These are phyloP conservation scores for Thalassarche chlororhynchos DNA, from an alignment of 2,113 vertebrate genomes.

Conservation along the genomic window DNA sequence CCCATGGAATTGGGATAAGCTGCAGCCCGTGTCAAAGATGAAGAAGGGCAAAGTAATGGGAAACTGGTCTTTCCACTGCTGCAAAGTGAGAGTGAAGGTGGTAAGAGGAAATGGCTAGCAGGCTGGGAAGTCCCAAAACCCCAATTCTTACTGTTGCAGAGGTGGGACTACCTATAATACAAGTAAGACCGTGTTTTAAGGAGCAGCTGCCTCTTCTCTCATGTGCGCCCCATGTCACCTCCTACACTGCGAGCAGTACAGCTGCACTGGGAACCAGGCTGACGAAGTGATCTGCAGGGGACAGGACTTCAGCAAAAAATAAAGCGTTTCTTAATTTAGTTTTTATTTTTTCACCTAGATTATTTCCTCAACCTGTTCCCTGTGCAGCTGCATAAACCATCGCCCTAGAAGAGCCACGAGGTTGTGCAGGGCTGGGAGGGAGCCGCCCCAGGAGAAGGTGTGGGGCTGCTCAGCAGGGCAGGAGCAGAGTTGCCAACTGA, in stretches of 20 bases:
- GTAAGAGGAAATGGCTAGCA: neutral
- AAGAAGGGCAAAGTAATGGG: neutral
- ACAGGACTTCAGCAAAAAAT: neutral
- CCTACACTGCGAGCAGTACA: neutral
- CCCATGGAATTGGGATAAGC: neutral
- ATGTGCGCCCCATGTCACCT: rapidly evolving
- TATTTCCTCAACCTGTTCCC: neutral
- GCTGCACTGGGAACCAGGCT: neutral
- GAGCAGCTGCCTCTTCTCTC: neutral
- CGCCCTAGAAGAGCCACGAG: neutral
- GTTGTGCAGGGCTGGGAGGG: neutral
- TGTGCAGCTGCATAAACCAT: neutral
- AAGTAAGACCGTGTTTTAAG: neutral
- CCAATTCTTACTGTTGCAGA: neutral
- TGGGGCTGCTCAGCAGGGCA: neutral
- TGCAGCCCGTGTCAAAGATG: neutral
- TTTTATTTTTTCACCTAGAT: neutral
- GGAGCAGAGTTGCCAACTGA: too few relatives aligned
- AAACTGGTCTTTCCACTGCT: neutral
- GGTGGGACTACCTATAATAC: neutral
- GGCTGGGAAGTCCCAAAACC: neutral
- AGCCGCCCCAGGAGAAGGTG: neutral
- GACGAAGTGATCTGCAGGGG: neutral
- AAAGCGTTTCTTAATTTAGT: neutral
- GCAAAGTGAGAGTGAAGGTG: neutral